Evolutionary conservation across 2,888 invertebrate species (phyloP), one percentile per base, ranked within the genome.

Genomic region (Agonopterix heracliana): DNA sequence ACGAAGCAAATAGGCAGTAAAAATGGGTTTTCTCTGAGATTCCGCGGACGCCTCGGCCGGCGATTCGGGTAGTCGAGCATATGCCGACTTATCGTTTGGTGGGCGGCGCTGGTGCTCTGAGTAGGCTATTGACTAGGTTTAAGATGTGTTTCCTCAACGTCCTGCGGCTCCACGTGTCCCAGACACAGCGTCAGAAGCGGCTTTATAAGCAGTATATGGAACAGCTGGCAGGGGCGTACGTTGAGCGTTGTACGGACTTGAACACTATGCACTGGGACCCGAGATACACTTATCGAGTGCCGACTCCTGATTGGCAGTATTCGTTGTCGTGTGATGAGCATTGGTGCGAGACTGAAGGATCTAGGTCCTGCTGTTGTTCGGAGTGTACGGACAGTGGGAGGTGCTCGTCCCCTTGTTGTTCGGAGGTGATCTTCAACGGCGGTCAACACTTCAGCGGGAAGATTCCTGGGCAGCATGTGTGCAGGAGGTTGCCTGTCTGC

Each of bases 101-200:
- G 61, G 68, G 68, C 56, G 69, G 68, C 48, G 64, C 63, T 45
- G 70, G 74, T 54, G 64, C 61, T 50, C 50, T 70, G n/a, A 56
- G 57, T 45, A 64, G 71, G 46, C 52, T 75, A 60, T 60, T 79
- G 50, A 57, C 59, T 34, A 54, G 59, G 53, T 53, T 73, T 40
- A 84, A 78, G 63, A 91, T 91, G 91, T 91, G 91, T 68, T 89
- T 91, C 63, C 71, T 91, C 11, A 90, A 90, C 68, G 85, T 91
- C 44, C 61, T 91, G 41, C 83, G 90, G 7, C 68, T 91, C 26
- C 90, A 90, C 55, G 88, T 91, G 40, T 83, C 86, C 11, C 89
- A 90, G 55, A 85, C 74, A 50, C 89, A 89, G 60, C 72, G 85
- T 11, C 89, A 89, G 69, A 89, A 89, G 68, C 74, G 87, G 7